Evolutionary conservation across 37 sponge, comb jelly and placozoan genomes (phyloP), one percentile per base, ranked within the genome.

Genomic region (Beroe ovata): DNA sequence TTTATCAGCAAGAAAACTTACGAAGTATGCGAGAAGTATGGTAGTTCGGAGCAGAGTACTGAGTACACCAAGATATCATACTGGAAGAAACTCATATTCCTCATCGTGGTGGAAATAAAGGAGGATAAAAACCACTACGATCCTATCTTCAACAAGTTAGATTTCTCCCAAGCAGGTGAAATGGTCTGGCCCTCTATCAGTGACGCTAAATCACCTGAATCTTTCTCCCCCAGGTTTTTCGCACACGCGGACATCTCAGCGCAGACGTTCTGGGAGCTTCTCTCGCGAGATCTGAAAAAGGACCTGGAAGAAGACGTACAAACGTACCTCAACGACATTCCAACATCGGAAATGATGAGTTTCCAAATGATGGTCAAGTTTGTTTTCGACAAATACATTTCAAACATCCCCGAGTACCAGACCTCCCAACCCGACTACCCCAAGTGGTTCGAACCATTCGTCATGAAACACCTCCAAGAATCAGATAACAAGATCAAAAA

Each of bases 361-460:
- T 42, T 77, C 28, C 84, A 77, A 29, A 22, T 90, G 26, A 66
- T 91, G 91, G 90, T 94, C 1, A 92, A 93, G 88, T 54, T 35
- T 14, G 92, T 93, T 59, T 94, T 92, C 63, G 90, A 94, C 36
- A 89, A 89, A 34, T 60, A 89, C 35, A 59, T 93, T 0, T n/a
- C 42, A 14, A n/a, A 71, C 26, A 60, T 92, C 3, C 89, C 90
- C 19, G 40, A 23, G 1, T 59, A 64, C 2, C 42, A 28, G 14
- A 60, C 25, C 6, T 14, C 32, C 34, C 16, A 81, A 1, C 93
- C 92, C 0, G 91, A 90, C 30, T 94, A 90, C 38, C 93, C 93
- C 59, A 59, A 71, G 1, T 94, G 95, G 95, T 94, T 94, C 60
- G 88, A 72, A 25, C 91, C 92, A 26, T 92, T 89, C n/a, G 91